Evolutionary conservation across 2,113 vertebrate genomes (phyloP).

Genomic region (Coryphaenoides rupestris): DNA sequence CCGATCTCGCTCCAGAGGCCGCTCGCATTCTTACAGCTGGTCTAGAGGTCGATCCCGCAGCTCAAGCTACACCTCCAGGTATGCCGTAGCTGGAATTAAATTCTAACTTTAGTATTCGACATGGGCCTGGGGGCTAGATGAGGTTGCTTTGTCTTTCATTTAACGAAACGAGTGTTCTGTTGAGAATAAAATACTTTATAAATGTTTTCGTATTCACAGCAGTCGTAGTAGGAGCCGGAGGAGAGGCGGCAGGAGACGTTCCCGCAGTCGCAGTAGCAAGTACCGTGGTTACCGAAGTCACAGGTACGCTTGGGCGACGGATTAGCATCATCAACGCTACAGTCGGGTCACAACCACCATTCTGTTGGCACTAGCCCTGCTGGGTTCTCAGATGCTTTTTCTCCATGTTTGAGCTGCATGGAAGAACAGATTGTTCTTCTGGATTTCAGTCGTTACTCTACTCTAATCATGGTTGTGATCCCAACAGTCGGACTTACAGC

Average conservation of each 20-base stretch:
- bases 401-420: too few relatives aligned
- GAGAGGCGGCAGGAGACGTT: conserved; percentile 77
- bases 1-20: conserved; percentile 75
- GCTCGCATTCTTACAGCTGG: conserved; percentile 79
- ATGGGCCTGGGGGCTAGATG: background rate
- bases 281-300: conserved; percentile 84
- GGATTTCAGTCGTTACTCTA: background rate
- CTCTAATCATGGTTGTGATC: conserved; percentile 6
- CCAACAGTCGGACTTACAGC: conserved; percentile 79
- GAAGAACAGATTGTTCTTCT: background rate
- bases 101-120: background rate
- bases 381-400: conserved; percentile 4
- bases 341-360: too few relatives aligned
- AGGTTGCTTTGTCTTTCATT: background rate
- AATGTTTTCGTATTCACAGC: conserved; percentile 45
- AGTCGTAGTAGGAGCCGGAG: conserved; percentile 87
- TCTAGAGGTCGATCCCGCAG: conserved; percentile 85
- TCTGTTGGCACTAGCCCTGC: background rate
- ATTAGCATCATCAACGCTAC: too few relatives aligned
- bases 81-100: background rate
- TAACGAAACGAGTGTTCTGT: background rate
- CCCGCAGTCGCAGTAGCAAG: conserved; percentile 83
- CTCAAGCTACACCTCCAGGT: conserved; percentile 88
- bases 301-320: conserved; percentile 66
- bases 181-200: too few relatives aligned